Evolutionary conservation across 2,113 vertebrate species (phyloP), one percentile per base, ranked within the genome.

Genomic region (Gymnocephalus cernua): DNA sequence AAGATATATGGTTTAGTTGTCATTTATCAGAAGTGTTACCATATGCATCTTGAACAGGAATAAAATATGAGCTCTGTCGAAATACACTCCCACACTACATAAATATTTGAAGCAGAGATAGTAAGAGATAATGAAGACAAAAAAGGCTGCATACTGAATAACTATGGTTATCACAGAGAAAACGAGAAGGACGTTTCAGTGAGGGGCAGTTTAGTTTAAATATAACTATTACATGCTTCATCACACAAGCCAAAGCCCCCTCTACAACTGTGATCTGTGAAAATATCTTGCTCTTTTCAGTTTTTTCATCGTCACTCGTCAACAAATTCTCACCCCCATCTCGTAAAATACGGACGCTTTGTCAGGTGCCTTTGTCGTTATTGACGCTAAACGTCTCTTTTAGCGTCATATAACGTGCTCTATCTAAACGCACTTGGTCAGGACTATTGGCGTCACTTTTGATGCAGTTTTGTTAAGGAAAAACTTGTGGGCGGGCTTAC

Each of bases 141-240:
- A 68, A n/a, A n/a, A 44, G n/a, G 45, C 35, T 38, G 21, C 54
- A 23, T 45, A 38, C 7, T 66, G 32, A 44, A 27, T 58, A 45
- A 61, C 59, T 54, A 21, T 25, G 48, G 62, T 68, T 53, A 58
- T 62, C 13, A 2, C 23, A 8, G 44, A 53, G 25, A 73, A 51
- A 70, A 15, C 0, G 0, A 68, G 0, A 45, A n/a, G n/a, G 38
- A 16, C 4, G 35, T 67, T 58, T 59, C 19, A 21, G 35, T 13
- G 44, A 67, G 67, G 25, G 35, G 62, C 35, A 79, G 13, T 69
- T 48, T 32, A 51, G 23, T 80, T 58, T 32, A 71, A 45, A 44
- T 47, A 70, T 50, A 23, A 57, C 50, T 32, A 2, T 7, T 12
- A 1, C 29, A 54, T 32, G 25, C 67, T n/a, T 58, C 51, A 72